Evolutionary conservation across 2,797 vertebrate species (phyloP), one percentile per base, ranked within the genome.

Genomic region (Mormyrus hasselquistii): DNA sequence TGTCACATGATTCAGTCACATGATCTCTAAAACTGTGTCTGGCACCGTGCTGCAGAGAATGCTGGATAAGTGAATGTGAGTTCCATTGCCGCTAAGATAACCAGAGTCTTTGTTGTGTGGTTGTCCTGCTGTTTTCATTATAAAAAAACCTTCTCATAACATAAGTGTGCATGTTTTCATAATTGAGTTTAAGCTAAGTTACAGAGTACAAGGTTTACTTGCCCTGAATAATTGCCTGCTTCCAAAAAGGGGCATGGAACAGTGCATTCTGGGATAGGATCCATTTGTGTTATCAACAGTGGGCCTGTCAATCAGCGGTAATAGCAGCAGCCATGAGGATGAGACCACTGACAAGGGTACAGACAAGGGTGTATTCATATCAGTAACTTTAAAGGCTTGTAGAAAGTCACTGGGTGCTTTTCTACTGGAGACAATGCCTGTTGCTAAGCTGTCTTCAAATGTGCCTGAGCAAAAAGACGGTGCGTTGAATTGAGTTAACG

Each of bases 361-460:
- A 76, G 69, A 88, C 73, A 88, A 53, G 22, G n/a, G 53, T 0
- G 73, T 57, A 87, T 87, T 87, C 86, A 59, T 59, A 38, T 87
- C 53, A 25, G 53, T 57, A 41, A 87, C 57, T 41, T 87, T 44
- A 62, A 59, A 5, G 57, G 34, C 53, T 41, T 55, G 85, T 34
- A 44, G 16, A 44, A 79, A 79, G 73, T 79, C 73, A 44, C 73
- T 79, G 73, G 73, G 73, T 79, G 73, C 73, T n/a, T 79, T 79
- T 79, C 73, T 79, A n/a, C 73, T 41, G 73, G 38, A 44, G 14
- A 79, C 73, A 79, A 79, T 41, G 12, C 38, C 73, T 79, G 73
- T 19, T 79, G 73, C 38, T 79, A 44, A 79, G 38, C 38, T 79
- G 38, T 79, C 73, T 79, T 79, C 16, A 41, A 79, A 79, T 79